Conservation (phyloP, 2,113 vertebrate genomes). For the Bufo bufo region DNA sequence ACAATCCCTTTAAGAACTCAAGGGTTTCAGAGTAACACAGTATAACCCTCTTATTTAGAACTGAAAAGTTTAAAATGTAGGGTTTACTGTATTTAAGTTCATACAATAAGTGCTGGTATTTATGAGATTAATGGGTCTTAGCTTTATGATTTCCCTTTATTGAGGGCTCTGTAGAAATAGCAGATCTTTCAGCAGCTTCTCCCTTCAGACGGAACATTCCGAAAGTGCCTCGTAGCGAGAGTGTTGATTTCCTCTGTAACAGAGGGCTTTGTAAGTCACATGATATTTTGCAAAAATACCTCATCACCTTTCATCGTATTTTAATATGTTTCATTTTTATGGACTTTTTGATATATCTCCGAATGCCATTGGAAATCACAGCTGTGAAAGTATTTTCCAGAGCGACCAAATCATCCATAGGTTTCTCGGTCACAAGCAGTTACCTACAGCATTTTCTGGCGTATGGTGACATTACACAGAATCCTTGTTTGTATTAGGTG, state of each 20-base stretch:
- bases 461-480: constrained; percentile 15
- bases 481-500: constrained; percentile 18
- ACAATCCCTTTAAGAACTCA: not conserved
- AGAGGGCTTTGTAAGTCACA: constrained; percentile 35
- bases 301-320: constrained; percentile 46
- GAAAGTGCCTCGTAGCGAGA: constrained; percentile 9
- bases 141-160: constrained; percentile 12
- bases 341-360: constrained; percentile 23
- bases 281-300: constrained; percentile 44
- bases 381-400: constrained; percentile 41
- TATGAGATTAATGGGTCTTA: not conserved
- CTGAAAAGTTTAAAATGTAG: not conserved
- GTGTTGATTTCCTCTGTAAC: constrained; percentile 48
- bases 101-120: not conserved
- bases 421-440: constrained; percentile 26
- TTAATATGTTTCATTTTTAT: constrained; percentile 43
- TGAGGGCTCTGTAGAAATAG: not conserved
- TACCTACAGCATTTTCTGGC: constrained; percentile 27
- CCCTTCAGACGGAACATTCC: constrained; percentile 36
- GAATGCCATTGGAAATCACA: constrained; percentile 40
- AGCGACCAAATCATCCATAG: constrained; percentile 31
- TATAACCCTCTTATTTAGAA: not conserved
- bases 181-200: not conserved
- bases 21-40: not conserved
- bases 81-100: not conserved